Conservation (phyloP, 2,113 vertebrate species). For the Romanogobio albipinnatus region DNA sequence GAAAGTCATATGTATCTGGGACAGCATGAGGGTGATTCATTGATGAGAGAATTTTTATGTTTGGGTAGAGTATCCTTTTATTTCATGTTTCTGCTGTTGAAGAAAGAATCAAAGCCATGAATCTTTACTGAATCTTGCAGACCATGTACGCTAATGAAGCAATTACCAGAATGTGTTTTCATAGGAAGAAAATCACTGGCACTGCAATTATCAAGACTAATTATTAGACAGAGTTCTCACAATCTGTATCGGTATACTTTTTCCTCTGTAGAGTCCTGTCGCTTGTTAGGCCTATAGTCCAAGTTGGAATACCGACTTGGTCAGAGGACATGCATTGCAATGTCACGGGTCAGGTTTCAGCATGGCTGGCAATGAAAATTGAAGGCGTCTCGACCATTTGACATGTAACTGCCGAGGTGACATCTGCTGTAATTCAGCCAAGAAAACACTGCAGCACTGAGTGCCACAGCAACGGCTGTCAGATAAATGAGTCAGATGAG, state of each 20-base stretch:
- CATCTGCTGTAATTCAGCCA: conserved; percentile 54
- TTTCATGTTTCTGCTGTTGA: background rate
- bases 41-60: background rate
- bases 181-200: background rate
- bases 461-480: conserved; percentile 53
- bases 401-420: conserved; percentile 54
- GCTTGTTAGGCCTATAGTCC: conserved; percentile 15
- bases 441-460: conserved; percentile 49
- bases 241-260: background rate
- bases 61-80: background rate
- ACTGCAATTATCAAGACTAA: background rate
- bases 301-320: background rate
- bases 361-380: conserved; percentile 50
- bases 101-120: background rate
- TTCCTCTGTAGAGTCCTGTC: background rate
- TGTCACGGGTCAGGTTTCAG: conserved; percentile 51
- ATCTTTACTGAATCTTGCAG: background rate
- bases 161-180: no score
- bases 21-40: background rate
- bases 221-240: background rate
- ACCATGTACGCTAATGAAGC: background rate
- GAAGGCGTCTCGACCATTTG: conserved; percentile 48
- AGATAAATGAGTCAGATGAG: conserved; percentile 49
- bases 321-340: conserved; percentile 43
- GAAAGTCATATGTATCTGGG: no score